These are phyloP conservation scores for Cotesia chilonis DNA, from an alignment of 1,140 invertebrate genomes.

Conservation along the genomic window DNA sequence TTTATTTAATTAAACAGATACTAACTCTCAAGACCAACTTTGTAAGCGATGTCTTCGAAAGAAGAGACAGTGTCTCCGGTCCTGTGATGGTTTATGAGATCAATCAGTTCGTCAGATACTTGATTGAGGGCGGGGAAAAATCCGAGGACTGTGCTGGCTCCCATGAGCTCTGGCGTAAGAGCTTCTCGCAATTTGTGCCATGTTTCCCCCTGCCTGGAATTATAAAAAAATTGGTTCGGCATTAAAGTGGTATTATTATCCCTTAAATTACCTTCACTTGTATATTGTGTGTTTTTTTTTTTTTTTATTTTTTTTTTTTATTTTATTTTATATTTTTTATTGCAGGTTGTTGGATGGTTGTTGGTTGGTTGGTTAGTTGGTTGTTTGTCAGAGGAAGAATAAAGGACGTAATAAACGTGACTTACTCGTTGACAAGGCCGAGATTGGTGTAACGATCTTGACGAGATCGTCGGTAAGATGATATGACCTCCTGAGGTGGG, in stretches of 20 bases:
- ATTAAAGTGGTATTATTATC: slow-evolving; percentile 6
- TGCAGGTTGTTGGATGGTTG: background rate
- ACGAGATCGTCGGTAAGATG: slow-evolving; percentile 76
- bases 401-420: slow-evolving; percentile 43
- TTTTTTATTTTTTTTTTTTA: too few relatives aligned
- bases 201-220: slow-evolving; percentile 76
- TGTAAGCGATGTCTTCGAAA: slow-evolving; percentile 78
- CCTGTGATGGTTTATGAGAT: slow-evolving; percentile 69
- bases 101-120: slow-evolving; percentile 82
- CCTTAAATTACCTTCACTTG: slow-evolving; percentile 4
- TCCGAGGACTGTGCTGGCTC: slow-evolving; percentile 76
- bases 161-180: slow-evolving; percentile 80
- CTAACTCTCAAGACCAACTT: slow-evolving; percentile 82
- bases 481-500: slow-evolving; percentile 83
- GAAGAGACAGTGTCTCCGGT: slow-evolving; percentile 59
- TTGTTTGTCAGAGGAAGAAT: background rate
- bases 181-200: slow-evolving; percentile 80
- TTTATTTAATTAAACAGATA: background rate
- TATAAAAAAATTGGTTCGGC: background rate
- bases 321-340: too few relatives aligned
- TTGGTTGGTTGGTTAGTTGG: too few relatives aligned
- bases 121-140: slow-evolving; percentile 81
- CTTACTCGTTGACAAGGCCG: slow-evolving; percentile 84
- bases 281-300: too few relatives aligned
- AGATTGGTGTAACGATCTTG: slow-evolving; percentile 82